Evolutionary conservation across 2,113 vertebrate genomes (phyloP), one percentile per base, ranked within the genome.

Genomic region (Rhabdomys dilectus): DNA sequence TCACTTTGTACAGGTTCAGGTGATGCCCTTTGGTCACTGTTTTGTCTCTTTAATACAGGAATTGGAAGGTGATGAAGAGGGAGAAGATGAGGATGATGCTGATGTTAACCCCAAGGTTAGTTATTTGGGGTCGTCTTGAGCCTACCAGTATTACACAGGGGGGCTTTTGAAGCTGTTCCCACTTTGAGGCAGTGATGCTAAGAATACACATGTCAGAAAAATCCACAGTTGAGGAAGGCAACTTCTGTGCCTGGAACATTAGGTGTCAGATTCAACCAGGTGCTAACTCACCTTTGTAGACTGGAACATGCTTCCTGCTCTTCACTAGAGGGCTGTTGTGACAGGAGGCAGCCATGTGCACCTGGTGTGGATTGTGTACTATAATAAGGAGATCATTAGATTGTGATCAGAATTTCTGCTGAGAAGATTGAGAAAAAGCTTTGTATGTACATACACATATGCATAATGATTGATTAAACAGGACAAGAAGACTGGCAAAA

Each of bases 41-140:
- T 88, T 39, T 89, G 87, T 80, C 90, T 96, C 87, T 97, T 72
- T 95, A 39, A 96, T 89, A 96, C 98, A 99, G 99, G 99, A 99
- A 88, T 98, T 99, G 96, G 99, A 99, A 94, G 99, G 98, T 39
- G 99, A 99, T 39, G 99, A 99, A 60, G 99, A 99, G 85, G 99
- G 99, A 72, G 99, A 99, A 80, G 99, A 99, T 0, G 99, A 99
- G 0, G 99, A 99, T 0, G 99, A 99, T 88, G 99, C 98, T 60
- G 99, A 99, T 48, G 97, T 97, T 81, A 99, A 99, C 95, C 98
- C 98, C 87, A 99, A 99, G 99, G 99, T 99, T 89, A 94, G 98
- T 96, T 72, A 73, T 29, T 22, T 36, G 10, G 53, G 70, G 21
- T 21, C 19, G 3, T 2, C 53, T 9, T 16, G 26, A 48, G 1